Base-by-base conservation (phyloP, 2,888 invertebrate genomes). In the Cinara cedri region DNA sequence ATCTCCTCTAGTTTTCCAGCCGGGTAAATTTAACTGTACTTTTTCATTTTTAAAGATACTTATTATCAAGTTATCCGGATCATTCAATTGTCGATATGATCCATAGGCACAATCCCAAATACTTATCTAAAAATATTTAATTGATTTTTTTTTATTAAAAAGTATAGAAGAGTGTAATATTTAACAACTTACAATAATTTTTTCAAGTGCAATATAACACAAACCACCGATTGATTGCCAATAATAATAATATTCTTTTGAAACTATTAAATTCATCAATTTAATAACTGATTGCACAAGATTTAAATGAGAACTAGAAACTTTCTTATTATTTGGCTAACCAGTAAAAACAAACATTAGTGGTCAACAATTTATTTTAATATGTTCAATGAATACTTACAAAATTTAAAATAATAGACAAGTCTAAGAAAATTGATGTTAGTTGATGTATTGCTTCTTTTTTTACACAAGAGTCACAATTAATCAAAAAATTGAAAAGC, bases 1-100 rank as follows among this genome's bases (percentile, higher is more conserved):
- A 78, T 78, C 78, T 51, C 60, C 60, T 42, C 78, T 78, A 9
- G 78, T 78, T 78, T 78, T 78, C 78, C 78, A 78, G 57, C 78
- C 78, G n/a, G 78, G 66, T 34, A 78, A 68, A 70, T 78, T 78
- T 60, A 78, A 78, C 16, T 78, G 78, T 6, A 78, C 68, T 70
- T 78, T 78, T 68, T 78, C 68, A 60, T 70, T 78, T 78, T 78
- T 78, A 26, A 68, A 78, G 21, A 78, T 70, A 60, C 78, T 60
- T 21, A 78, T 21, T 8, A 78, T 70, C 13, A 78, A 68, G 34
- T n/a, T 42, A 57, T 78, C 78, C 6, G 78, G 78, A 70, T 78
- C 78, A 34, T 78, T 78, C 13, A 78, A 70, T 60, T 78, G 78
- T 68, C 49, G 60, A 60, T 78, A 78, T 24, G 78, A 78, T 49